Conservation (phyloP, 2,113 vertebrate species). For the Cinclus cinclus region DNA sequence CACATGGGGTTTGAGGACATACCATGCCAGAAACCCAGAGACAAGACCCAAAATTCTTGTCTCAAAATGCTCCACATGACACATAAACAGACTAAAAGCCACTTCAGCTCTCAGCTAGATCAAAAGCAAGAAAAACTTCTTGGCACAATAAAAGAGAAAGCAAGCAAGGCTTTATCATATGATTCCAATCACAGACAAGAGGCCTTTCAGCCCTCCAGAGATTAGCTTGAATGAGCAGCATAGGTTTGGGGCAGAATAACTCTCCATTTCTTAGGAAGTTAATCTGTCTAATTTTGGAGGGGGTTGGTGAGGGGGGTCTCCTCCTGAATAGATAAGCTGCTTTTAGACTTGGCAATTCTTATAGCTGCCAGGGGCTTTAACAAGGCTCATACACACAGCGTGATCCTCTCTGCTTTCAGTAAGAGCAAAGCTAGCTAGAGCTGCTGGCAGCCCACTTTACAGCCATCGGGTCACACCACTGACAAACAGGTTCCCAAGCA, state of each 20-base stretch:
- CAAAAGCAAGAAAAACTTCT: constrained; percentile 40
- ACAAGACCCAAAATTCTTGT: not conserved
- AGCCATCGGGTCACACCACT: not conserved
- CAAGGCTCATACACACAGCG: not conserved
- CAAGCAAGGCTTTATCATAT: constrained; percentile 59
- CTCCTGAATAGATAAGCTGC: constrained; percentile 50
- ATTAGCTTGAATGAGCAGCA: not conserved
- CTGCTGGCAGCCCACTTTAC: constrained; percentile 4
- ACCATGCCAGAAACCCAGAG: not conserved
- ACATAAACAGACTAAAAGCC: constrained; percentile 1
- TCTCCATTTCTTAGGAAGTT: constrained; percentile 49
- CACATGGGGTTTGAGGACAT: accelerated
- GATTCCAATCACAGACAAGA: constrained; percentile 62
- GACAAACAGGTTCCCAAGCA: constrained; percentile 29
- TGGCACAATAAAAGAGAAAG: constrained; percentile 59
- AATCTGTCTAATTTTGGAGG: constrained; percentile 54
- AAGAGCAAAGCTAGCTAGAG: not conserved
- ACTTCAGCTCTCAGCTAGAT: constrained; percentile 34
- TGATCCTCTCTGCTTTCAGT: not conserved
- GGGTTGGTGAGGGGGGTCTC: not conserved
- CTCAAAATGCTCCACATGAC: not conserved
- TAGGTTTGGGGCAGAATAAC: constrained; percentile 10
- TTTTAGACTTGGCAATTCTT: constrained; percentile 56
- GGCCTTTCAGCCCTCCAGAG: constrained; percentile 54
- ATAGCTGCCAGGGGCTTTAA: constrained; percentile 24